phyloP scores from a whole-genome alignment of 2,113 vertebrate species.

The Centropus unirufus region DNA sequence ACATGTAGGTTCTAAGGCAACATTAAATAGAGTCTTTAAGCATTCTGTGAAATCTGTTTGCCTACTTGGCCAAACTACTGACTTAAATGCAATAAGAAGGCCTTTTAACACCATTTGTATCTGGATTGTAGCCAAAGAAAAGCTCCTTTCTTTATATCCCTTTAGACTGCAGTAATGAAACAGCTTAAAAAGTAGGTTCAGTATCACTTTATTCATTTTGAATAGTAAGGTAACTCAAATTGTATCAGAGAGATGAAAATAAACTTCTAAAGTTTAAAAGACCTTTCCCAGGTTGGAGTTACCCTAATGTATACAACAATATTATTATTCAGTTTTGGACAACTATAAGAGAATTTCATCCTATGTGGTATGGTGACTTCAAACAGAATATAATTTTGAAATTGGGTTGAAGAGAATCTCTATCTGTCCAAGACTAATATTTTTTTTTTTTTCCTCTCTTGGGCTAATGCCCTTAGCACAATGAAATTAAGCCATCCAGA shows the following conservation, averaged over 20 bases:
- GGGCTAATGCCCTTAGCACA: conserved; percentile 12
- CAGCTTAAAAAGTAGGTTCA: conserved; percentile 66
- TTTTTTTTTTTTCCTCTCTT: neutral
- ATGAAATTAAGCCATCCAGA: conserved; percentile 67
- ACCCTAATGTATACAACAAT: neutral
- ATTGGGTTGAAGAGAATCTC: neutral
- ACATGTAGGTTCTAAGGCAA: conserved; percentile 35
- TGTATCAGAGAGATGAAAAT: conserved; percentile 4
- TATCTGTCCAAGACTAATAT: neutral
- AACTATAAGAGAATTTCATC: neutral
- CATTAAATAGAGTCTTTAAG: conserved; percentile 76
- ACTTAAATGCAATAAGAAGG: conserved; percentile 73
- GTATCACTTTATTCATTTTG: conserved; percentile 70
- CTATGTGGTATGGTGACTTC: neutral
- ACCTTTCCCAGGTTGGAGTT: neutral
- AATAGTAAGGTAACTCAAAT: conserved; percentile 55
- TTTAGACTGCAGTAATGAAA: conserved; percentile 70
- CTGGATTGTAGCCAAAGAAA: conserved; percentile 76
- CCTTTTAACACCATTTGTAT: conserved; percentile 76
- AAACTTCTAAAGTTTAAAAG: conserved; percentile 44
- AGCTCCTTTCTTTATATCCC: conserved; percentile 67
- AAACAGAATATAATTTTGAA: neutral
- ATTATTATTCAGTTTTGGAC: neutral
- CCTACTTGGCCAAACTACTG: conserved; percentile 76
- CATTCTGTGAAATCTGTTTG: conserved; percentile 73